Base-by-base conservation (phyloP, 2,797 vertebrate genomes). In the Scolopax rusticola region DNA sequence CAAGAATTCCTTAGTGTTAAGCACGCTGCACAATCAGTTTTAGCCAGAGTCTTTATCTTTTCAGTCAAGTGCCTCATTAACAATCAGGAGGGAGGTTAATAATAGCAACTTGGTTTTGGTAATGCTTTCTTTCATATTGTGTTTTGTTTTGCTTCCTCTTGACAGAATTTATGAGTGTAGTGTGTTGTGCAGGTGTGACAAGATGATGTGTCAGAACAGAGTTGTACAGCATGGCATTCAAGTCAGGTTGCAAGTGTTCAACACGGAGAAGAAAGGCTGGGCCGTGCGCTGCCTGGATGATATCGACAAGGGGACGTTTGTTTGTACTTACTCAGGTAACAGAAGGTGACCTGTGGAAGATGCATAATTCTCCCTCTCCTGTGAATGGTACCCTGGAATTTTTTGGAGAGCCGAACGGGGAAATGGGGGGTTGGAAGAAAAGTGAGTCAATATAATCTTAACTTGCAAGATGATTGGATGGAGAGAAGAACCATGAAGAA, bases 231-330 rank as follows among this genome's bases (percentile, higher is more conserved):
- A 98, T 5, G 99, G 99, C 45, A 98, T 99, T 90, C 97, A 98
- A 48, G 98, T 99, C 43, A 99, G 99, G 21, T 97, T 99, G 40
- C 99, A 99, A 89, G 99, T 99, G 64, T 99, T 99, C 96, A 98
- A 98, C 93, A 99, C 99, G 0, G 95, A 95, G n/a, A 98, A 96
- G 85, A 98, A 98, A 2, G 99, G 99, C 81, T 99, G 99, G 99
- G 99, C 98, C 0, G 99, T 99, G 4, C 99, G 99, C 65, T 99
- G 99, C 95, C 98, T 98, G 3, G 99, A 99, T 47, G 99, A 99
- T 97, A 96, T 99, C 3, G 99, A 99, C 96, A 96, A 87, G 17
- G 99, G 99, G 28, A 99, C 99, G 0, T 99, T 99, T 67, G 96
- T 99, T 94, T 99, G 99, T 84, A 99, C 98, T 33, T 99, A 99